Conservation (phyloP, 1,140 invertebrate genomes). For the Limonius californicus region DNA sequence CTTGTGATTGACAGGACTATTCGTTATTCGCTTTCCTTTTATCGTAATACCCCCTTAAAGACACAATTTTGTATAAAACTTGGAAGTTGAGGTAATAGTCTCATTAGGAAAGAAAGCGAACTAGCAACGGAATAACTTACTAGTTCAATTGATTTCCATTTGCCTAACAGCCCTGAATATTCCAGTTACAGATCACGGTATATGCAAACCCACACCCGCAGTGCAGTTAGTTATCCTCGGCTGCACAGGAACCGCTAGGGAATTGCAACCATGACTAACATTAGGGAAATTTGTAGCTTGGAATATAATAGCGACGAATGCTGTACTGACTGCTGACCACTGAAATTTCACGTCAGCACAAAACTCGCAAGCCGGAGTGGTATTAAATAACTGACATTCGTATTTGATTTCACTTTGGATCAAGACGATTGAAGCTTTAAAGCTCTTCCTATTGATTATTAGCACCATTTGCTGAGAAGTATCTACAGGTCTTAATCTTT, state of each 20-base stretch:
- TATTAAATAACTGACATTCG: no score
- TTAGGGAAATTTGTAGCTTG: conserved; percentile 13
- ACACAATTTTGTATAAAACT: not conserved
- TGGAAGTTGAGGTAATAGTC: no score
- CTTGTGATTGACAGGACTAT: conserved; percentile 18
- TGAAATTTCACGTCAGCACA: not conserved
- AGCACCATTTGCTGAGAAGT: no score
- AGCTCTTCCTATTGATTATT: no score
- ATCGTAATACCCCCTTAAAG: not conserved
- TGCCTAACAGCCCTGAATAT: not conserved
- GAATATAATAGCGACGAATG: not conserved
- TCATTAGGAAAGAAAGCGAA: no score
- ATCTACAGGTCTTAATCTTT: no score
- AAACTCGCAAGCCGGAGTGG: no score
- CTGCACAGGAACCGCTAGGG: conserved; percentile 15
- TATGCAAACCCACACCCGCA: conserved; percentile 13
- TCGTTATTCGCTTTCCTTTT: conserved; percentile 16
- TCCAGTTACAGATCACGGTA: not conserved
- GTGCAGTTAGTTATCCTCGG: conserved; percentile 18
- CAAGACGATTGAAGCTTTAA: no score
- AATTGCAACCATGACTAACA: conserved; percentile 15
- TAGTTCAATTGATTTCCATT: not conserved
- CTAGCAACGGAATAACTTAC: no score
- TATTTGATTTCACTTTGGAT: no score
- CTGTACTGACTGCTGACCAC: not conserved